These are phyloP conservation scores for Drepana falcataria DNA, from an alignment of 2,888 invertebrate species.

Conservation along the genomic window DNA sequence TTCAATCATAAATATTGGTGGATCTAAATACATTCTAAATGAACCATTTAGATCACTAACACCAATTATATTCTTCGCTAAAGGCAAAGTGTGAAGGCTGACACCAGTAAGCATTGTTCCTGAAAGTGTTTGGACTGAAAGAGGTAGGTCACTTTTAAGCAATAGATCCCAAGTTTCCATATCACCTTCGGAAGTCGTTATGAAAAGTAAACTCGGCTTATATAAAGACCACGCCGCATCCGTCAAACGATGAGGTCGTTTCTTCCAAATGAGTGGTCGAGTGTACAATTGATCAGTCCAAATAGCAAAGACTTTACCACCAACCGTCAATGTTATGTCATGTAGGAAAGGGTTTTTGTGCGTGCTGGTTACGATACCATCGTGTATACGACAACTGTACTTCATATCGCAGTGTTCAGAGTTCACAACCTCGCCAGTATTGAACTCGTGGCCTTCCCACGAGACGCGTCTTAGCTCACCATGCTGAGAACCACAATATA, in stretches of 20 bases:
- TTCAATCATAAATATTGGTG: conserved; percentile 71
- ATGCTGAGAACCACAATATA: conserved; percentile 62
- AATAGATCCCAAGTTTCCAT: conserved; percentile 91
- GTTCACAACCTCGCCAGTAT: conserved; percentile 80
- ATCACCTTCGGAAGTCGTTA: conserved; percentile 85
- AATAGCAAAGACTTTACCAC: conserved; percentile 85
- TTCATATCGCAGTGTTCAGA: conserved; percentile 73
- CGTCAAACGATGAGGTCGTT: conserved; percentile 77
- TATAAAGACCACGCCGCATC: conserved; percentile 87
- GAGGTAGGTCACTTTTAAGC: conserved; percentile 82
- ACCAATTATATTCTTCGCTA: conserved; percentile 80
- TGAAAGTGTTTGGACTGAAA: conserved; percentile 82
- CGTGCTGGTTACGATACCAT: conserved; percentile 82
- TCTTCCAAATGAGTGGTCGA: conserved; percentile 83
- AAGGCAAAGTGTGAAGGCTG: conserved; percentile 76
- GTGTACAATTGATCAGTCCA: conserved; percentile 83
- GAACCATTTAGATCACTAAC: conserved; percentile 84
- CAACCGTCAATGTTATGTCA: conserved; percentile 83
- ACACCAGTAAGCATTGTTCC: conserved; percentile 82
- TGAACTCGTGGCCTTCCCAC: conserved; percentile 85
- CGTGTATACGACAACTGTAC: conserved; percentile 80
- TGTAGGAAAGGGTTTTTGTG: conserved; percentile 81
- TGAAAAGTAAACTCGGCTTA: conserved; percentile 84
- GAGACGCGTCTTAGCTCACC: conserved; percentile 65
- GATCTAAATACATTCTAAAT: conserved; percentile 81